Percentiles rank a stretch among this genome's conserved stretches.
phyloP scores from a whole-genome alignment of 2,888 invertebrate genomes.

The Morpho deidamia region DNA sequence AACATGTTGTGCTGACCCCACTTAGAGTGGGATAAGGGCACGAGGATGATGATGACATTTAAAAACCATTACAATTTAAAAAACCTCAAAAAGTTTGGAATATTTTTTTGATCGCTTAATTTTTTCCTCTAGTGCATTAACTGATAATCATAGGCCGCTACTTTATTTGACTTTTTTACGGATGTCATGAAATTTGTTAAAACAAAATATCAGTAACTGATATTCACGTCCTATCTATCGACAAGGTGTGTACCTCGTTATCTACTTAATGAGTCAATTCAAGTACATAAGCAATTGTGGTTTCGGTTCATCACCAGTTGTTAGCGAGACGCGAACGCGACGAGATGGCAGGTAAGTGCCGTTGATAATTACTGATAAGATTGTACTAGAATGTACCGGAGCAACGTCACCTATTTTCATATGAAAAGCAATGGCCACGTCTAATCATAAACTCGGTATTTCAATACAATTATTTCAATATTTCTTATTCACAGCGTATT shows the following conservation, averaged over 20 bases:
- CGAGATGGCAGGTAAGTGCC: conserved; percentile 44
- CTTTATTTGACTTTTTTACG: background rate
- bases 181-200: background rate
- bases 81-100: no score
- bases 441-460: background rate
- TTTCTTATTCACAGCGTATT: background rate
- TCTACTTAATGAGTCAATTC: conserved; percentile 16
- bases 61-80: no score
- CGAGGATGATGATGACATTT: no score
- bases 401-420: conserved; percentile 6
- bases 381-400: conserved; percentile 20
- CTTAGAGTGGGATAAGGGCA: no score
- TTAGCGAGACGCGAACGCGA: conserved; percentile 23
- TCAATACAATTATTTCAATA: background rate
- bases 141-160: no score
- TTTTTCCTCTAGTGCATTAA: no score
- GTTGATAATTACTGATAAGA: conserved; percentile 32
- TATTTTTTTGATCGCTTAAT: no score
- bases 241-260: conserved; percentile 2
- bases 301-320: conserved; percentile 28
- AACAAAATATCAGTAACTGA: background rate
- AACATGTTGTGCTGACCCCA: no score
- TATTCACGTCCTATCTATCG: background rate
- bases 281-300: conserved; percentile 31
- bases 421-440: conserved; percentile 25